Base-by-base conservation (phyloP, 2,113 vertebrate species). In the Bambusicola thoracicus region DNA sequence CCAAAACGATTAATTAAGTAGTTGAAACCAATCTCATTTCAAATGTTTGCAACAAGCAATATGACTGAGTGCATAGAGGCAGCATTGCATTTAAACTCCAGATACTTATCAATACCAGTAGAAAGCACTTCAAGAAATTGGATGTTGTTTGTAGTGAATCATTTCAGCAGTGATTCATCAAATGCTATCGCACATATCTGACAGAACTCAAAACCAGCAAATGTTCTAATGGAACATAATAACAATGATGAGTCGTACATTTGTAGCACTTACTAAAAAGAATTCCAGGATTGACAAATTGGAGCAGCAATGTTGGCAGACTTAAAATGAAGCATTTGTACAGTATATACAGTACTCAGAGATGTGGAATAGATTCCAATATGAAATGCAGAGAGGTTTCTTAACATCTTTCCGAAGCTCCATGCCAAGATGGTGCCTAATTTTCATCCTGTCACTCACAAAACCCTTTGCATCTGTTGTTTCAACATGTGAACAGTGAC, bases 141-240 rank as follows among this genome's bases (percentile, higher is more conserved):
- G 49, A 82, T 95, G 89, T 95, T 84, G 46, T 96, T 93, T 97
- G 92, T 86, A 94, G 95, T 92, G 86, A 96, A 97, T 96, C 83
- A 66, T 91, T 97, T 97, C 94, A 97, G 43, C 83, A 89, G 87
- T 91, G 92, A 96, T 97, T 96, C 94, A 97, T 94, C 95, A 96
- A 94, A 81, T 87, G 78, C 93, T 94, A 94, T 96, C 62, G 5
- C 21, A 6, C 92, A 92, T 94, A 72, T 85, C 89, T 96, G 92
- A 97, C 96, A 97, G 93, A 96, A 95, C 68, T 96, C 96, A 94
- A 95, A 97, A 96, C 96, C 97, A 83, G 91, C 96, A 97, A 97
- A 91, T 91, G 87, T 96, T 97, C 95, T 95, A 95, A 96, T 95
- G 95, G 83, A 96, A 96, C 79, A 95, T 97, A 96, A 96, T 96